Conservation (phyloP, 2,113 vertebrate genomes). For the Parus major region DNA sequence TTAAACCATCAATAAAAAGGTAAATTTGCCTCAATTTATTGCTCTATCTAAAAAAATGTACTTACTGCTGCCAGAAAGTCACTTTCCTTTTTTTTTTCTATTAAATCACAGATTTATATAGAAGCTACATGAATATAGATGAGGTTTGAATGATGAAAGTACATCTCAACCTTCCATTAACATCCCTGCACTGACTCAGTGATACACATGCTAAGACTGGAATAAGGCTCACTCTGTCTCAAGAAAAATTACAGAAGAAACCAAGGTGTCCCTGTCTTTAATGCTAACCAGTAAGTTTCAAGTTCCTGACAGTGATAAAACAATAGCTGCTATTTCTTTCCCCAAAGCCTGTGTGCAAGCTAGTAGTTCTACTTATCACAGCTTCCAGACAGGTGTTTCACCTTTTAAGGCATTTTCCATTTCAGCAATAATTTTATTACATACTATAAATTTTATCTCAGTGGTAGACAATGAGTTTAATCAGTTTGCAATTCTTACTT, state of each 20-base stretch:
- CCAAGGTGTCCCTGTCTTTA: not conserved
- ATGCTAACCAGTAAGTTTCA: not conserved
- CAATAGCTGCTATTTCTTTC: not conserved
- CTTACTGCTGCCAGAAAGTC: not conserved
- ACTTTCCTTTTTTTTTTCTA: not conserved
- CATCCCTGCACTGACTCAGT: not conserved
- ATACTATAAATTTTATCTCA: not conserved
- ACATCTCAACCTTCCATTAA: not conserved
- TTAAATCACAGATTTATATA: not conserved
- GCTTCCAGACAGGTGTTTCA: not conserved
- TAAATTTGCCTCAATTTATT: not conserved
- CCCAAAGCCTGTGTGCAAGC: not conserved
- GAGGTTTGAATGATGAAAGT: not conserved
- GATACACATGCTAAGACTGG: not conserved
- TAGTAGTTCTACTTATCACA: not conserved
- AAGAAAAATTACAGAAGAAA: not conserved
- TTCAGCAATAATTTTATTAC: not conserved
- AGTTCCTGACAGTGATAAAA: not conserved
- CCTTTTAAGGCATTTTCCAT: not conserved
- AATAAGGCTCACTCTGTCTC: not conserved
- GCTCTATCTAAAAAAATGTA: not conserved
- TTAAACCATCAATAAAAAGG: not conserved
- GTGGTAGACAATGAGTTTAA: not conserved
- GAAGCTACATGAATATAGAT: not conserved
- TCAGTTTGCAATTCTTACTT: not conserved